A percentile compares a stretch with the other conserved stretches of the same genome.
These are phyloP conservation scores for Sminthurides aquaticus DNA, from an alignment of 2,888 invertebrate species.

Conservation along the genomic window DNA sequence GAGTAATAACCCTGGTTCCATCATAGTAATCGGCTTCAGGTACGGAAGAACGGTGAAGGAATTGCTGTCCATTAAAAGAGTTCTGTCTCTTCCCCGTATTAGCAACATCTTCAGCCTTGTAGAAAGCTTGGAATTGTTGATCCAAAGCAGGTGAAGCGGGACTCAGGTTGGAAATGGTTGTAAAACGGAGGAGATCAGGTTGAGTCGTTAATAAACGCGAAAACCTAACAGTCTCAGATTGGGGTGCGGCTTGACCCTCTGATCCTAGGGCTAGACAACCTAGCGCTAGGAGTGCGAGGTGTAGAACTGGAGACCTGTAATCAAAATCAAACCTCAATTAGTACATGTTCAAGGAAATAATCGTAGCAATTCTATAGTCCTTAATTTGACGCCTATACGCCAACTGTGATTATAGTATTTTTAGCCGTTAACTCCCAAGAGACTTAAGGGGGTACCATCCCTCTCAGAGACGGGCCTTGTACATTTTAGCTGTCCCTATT, in stretches of 20 bases:
- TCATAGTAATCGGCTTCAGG: conserved; percentile 6
- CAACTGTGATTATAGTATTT: no score
- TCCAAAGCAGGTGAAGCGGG: conserved; percentile 31
- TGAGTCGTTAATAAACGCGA: conserved; percentile 40
- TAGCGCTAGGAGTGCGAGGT: neutral
- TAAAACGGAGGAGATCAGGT: conserved; percentile 39
- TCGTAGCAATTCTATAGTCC: no score
- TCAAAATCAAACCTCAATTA: no score
- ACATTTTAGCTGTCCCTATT: no score
- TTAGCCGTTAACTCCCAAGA: no score
- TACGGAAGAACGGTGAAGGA: conserved; percentile 3
- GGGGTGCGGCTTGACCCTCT: neutral
- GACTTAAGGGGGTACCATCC: no score
- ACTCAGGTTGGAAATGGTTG: conserved; percentile 40
- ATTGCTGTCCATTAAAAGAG: conserved; percentile 6
- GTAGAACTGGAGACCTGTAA: neutral
- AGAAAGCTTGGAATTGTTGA: conserved; percentile 20
- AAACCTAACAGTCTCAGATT: conserved; percentile 33
- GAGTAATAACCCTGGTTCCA: conserved; percentile 25
- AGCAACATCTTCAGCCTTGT: conserved; percentile 23
- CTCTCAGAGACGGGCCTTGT: no score
- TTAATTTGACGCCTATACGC: no score
- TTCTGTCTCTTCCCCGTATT: conserved; percentile 21
- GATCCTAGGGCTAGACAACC: neutral
- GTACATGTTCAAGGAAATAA: no score